These are phyloP conservation scores for Hylaeus anthracinus DNA, from an alignment of 1,140 invertebrate genomes.

Conservation along the genomic window DNA sequence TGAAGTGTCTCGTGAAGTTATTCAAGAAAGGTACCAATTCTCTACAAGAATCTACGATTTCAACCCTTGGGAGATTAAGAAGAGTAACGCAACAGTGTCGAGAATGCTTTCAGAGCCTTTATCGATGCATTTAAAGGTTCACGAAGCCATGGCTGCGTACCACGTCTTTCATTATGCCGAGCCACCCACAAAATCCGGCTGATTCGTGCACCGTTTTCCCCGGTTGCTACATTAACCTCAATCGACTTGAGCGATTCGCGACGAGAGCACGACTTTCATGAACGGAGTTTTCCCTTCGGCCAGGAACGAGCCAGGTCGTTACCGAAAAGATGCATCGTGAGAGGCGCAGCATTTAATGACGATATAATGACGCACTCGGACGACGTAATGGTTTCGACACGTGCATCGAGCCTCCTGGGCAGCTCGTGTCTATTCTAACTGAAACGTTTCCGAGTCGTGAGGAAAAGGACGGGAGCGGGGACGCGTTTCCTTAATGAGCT, in stretches of 20 bases:
- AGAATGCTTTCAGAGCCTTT: no score
- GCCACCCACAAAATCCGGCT: slow-evolving; percentile 31
- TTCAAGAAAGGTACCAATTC: no score
- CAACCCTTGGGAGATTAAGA: no score
- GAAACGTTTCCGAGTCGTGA: no score
- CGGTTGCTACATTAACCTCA: slow-evolving; percentile 59
- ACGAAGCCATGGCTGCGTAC: no score
- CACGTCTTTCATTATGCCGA: no score
- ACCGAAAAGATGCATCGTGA: slow-evolving; percentile 58
- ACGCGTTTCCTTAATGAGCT: no score
- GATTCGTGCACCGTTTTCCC: slow-evolving; percentile 23
- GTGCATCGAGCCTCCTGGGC: slow-evolving; percentile 5
- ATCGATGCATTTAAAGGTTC: no score
- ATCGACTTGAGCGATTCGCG: slow-evolving; percentile 66
- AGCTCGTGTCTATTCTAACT: neutral
- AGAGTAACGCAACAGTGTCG: no score
- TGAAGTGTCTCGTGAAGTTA: no score
- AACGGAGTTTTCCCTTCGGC: slow-evolving; percentile 49
- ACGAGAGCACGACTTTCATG: slow-evolving; percentile 52
- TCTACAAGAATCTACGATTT: no score
- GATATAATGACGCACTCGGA: slow-evolving; percentile 62
- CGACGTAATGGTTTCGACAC: slow-evolving; percentile 59
- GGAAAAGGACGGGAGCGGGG: no score
- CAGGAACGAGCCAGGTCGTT: slow-evolving; percentile 56
- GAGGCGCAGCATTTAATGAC: slow-evolving; percentile 54